Conservation (phyloP, 2,797 vertebrate species). For the Tiaroga cobitis region DNA sequence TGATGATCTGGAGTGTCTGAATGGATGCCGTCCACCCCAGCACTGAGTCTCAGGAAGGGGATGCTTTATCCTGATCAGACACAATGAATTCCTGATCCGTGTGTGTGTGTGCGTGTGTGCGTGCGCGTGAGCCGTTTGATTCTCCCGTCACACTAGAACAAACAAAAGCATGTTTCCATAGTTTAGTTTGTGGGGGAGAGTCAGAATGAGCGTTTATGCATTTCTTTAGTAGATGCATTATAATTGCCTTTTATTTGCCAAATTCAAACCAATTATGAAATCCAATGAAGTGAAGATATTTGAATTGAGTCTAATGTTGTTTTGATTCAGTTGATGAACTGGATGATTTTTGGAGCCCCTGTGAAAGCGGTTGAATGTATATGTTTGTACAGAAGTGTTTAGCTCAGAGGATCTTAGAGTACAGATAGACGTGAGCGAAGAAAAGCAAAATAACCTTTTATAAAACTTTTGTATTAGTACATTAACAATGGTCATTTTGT, state of each 20-base stretch:
- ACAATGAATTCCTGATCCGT: constrained; percentile 2
- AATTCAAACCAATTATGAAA: constrained; percentile 72
- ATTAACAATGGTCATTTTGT: constrained; percentile 99
- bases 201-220: constrained; percentile 63
- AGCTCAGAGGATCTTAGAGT: constrained; percentile 91
- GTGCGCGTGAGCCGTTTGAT: constrained; percentile 21
- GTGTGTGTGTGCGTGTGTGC: neutral
- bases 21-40: constrained; percentile 33
- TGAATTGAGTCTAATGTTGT: constrained; percentile 76
- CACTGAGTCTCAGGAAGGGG: constrained; percentile 39
- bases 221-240: constrained; percentile 71
- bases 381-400: constrained; percentile 90
- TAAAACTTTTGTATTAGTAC: constrained; percentile 99
- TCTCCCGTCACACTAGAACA: constrained; percentile 62
- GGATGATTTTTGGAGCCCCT: constrained; percentile 74
- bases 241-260: constrained; percentile 77
- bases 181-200: constrained; percentile 67
- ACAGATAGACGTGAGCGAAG: constrained; percentile 80
- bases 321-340: constrained; percentile 66
- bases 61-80: constrained; percentile 31
- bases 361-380: constrained; percentile 89
- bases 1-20: constrained; percentile 19
- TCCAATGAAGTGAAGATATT: constrained; percentile 72
- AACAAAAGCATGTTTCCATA: constrained; percentile 74
- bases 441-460: constrained; percentile 92